Conservation (phyloP, 1,140 invertebrate genomes). For the Ceratina japonica region DNA sequence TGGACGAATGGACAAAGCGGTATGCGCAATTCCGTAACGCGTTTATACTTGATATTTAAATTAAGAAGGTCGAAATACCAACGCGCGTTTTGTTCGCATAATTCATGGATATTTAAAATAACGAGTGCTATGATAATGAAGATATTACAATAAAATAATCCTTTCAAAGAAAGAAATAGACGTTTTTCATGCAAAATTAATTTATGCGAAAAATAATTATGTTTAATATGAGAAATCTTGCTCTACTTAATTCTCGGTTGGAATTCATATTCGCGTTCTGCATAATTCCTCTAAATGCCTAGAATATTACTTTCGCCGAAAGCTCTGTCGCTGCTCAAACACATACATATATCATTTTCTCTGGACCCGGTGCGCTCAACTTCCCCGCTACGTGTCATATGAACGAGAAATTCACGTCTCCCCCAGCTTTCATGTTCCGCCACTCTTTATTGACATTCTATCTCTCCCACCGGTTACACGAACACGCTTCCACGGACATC, state of each 20-base stretch:
- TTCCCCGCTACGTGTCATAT: constrained; percentile 12
- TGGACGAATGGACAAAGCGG: background rate
- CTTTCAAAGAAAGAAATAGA: background rate
- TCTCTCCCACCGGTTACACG: constrained; percentile 44
- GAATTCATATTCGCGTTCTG: background rate
- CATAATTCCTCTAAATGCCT: background rate
- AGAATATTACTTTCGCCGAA: constrained; percentile 17
- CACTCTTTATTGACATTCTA: constrained; percentile 60
- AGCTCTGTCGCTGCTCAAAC: background rate
- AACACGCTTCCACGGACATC: constrained; percentile 52
- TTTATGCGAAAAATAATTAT: no score
- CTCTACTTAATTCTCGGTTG: background rate
- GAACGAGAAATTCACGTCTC: constrained; percentile 46
- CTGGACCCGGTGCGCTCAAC: background rate
- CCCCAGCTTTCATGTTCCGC: constrained; percentile 40
- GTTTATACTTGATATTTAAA: background rate
- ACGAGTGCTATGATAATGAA: no score
- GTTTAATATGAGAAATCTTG: no score
- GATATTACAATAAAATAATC: background rate
- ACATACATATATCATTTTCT: constrained; percentile 7
- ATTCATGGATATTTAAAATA: background rate
- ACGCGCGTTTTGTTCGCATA: background rate
- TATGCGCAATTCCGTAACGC: background rate
- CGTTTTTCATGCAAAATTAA: no score
- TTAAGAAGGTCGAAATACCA: background rate